phyloP scores from a whole-genome alignment of 2,797 vertebrate genomes.

The Clamator glandarius region DNA sequence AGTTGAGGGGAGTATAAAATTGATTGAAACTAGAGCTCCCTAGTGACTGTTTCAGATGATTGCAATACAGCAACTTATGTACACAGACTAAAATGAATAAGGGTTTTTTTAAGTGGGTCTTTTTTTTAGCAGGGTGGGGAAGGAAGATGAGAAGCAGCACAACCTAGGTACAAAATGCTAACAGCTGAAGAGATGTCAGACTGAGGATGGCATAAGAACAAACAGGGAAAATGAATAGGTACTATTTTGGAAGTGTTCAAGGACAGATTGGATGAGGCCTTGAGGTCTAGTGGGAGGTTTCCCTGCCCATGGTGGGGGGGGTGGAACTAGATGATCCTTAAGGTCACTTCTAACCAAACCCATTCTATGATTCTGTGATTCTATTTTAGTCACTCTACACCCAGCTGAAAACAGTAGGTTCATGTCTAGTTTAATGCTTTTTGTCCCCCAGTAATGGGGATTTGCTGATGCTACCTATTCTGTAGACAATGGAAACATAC shows the following conservation, averaged over 20 bases:
- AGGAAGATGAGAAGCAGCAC: background rate
- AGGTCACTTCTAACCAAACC: no score
- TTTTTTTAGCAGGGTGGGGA: background rate
- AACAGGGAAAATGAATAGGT: background rate
- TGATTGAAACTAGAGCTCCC: background rate
- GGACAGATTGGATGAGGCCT: no score
- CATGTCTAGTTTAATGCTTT: background rate
- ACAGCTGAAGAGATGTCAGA: background rate
- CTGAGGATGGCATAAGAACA: background rate
- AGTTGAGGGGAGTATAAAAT: background rate
- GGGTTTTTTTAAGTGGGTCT: fast-evolving
- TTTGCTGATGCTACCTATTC: background rate
- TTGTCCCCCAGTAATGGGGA: background rate
- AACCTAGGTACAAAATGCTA: background rate
- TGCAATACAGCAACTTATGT: background rate
- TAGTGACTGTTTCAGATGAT: background rate
- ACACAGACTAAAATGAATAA: background rate
- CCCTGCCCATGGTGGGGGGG: no score
- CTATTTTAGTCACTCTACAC: background rate
- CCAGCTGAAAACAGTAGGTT: background rate
- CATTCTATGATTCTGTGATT: no score
- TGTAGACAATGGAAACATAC: background rate
- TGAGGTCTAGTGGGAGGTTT: no score
- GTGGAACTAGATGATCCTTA: no score
- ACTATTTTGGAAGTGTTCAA: background rate